Evolutionary conservation across 2,888 invertebrate genomes (phyloP), one percentile per base, ranked within the genome.

Genomic region (Thymelicus acteon): DNA sequence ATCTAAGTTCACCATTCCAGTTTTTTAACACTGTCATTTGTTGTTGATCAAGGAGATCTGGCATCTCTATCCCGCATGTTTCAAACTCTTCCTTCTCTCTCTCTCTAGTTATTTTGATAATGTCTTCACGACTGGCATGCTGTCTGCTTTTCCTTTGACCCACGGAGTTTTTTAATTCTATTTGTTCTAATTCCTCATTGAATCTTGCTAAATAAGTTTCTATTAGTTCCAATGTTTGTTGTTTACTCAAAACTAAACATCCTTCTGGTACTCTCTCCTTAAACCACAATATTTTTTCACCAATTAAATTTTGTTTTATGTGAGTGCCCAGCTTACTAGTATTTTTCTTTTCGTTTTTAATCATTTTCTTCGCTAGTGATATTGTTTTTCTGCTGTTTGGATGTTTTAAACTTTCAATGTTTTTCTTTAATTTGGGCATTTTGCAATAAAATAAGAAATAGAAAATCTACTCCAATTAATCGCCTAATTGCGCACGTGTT

Each of bases 351-450:
- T 93, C 92, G 73, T 90, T 95, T 95, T 94, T 96, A 75, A 96
- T 95, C 7, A 95, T 92, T 87, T 97, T 96, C 83, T 96, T 97
- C 2, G 95, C 95, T 24, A 97, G 86, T 8, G 96, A 96, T 74
- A 95, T 93, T 0, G 97, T 97, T 91, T 97, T 97, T 75, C 98
- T 95, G 79, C 98, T 98, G 85, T 97, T 97, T 0, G 98, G 98
- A 90, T 98, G 98, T 81, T 96, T 96, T 67, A 95, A 93, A 85
- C 95, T 95, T 52, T 92, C 91, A 52, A 93, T 78, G 73, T 80
- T 87, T 58, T 83, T 86, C 74, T 89, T 92, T 70, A 85, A 71
- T 78, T 91, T 92, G 60, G 92, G 91, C 93, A 93, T 81, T 78
- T 84, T 47, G 31, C n/a, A n/a, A 13, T 44, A 48, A 7, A 52